These are phyloP conservation scores for Nebria ingens DNA, from an alignment of 1,140 invertebrate genomes.

Conservation along the genomic window DNA sequence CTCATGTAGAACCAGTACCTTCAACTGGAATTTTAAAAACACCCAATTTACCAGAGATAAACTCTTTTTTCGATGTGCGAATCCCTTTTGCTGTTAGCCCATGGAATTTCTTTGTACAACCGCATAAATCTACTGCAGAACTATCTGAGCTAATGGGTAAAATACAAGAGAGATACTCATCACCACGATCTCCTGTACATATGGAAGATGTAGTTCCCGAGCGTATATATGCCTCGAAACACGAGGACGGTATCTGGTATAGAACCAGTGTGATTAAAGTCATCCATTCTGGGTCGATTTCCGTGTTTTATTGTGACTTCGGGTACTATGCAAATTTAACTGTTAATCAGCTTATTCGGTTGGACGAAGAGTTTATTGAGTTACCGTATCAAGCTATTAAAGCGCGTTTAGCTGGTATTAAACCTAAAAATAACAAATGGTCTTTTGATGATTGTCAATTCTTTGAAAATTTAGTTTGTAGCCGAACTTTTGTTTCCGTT, in stretches of 20 bases:
- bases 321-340: slow-evolving; percentile 38
- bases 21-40: slow-evolving; percentile 21
- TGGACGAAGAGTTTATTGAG: slow-evolving; percentile 36
- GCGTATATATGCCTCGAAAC: slow-evolving; percentile 29
- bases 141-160: slow-evolving; percentile 24
- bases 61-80: slow-evolving; percentile 25
- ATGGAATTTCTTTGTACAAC: slow-evolving; percentile 32
- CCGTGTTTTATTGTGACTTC: slow-evolving; percentile 44
- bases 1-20: slow-evolving; percentile 26
- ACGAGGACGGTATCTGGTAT: slow-evolving; percentile 30
- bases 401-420: slow-evolving; percentile 37
- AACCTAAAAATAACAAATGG: slow-evolving; percentile 31
- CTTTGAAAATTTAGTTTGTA: slow-evolving; percentile 26
- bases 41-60: slow-evolving; percentile 19
- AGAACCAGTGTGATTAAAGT: slow-evolving; percentile 36
- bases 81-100: slow-evolving; percentile 30
- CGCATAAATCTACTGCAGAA: slow-evolving; percentile 18
- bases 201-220: slow-evolving; percentile 28
- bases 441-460: slow-evolving; percentile 30
- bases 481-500: slow-evolving; percentile 23
- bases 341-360: slow-evolving; percentile 34
- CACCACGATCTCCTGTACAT: slow-evolving; percentile 17
- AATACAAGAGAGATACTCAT: slow-evolving; percentile 25
- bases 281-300: slow-evolving; percentile 35
- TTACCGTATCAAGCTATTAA: slow-evolving; percentile 47